Evolutionary conservation across 2,113 vertebrate species (phyloP), one percentile per base, ranked within the genome.

Genomic region (Rhynchomys soricoides): DNA sequence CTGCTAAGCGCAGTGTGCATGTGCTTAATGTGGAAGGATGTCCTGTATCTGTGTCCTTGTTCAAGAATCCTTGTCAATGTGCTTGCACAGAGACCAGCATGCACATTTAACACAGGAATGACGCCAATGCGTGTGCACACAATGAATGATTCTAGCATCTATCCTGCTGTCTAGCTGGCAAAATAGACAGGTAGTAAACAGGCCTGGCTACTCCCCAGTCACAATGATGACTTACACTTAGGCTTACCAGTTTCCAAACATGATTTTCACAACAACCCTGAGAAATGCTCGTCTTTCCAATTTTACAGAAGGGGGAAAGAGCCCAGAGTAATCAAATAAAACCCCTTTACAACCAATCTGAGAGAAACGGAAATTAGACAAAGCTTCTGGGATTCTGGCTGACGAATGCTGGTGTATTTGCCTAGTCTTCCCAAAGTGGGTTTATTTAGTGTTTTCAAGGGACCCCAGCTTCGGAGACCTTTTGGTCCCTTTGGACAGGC

Each of bases 251-350:
- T 89, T 74, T 89, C 73, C 81, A 31, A 71, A 74, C 59, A 74
- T 17, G 5, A 37, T 93, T 94, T 93, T 94, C 87, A 94, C 66
- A 82, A 8, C 17, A 62, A 59, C 29, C 26, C n/a, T 9, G 26
- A 68, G 34, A 82, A 89, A 59, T 71, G 13, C 29, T 73, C 70
- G 79, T 29, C 73, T 95, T 93, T 74, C 5, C 7, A 89, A 74
- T 82, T 92, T 90, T 88, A 40, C 86, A 77, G 48, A 37, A 34
- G n/a, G 55, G 16, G 29, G 59, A 88, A 88, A 37, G 52, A 91
- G 40, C 26, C 17, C 17, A 94, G 57, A 66, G 57, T 13, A 90
- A 95, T 57, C 70, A 57, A 68, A 81, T 40, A n/a, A 66, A 43
- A 64, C 29, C 59, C 3, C 0, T 91, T 70, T 90, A 75, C 81